phyloP scores from a whole-genome alignment of 2,888 invertebrate genomes.

The Perithous albicinctus region DNA sequence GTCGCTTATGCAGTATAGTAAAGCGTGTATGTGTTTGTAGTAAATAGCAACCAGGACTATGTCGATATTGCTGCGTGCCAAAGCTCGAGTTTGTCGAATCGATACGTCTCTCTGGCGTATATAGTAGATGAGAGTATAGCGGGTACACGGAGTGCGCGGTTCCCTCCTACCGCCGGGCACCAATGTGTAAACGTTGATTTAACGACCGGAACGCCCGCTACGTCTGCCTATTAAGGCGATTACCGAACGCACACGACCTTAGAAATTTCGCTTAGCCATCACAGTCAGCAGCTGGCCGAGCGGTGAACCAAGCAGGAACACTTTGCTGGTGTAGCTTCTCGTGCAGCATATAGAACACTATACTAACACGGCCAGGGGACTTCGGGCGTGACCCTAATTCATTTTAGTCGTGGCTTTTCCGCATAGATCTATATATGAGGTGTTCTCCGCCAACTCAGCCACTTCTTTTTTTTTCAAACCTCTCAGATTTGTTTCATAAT shows the following conservation, averaged over 20 bases:
- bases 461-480: too few species aligned
- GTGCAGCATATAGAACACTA: constrained; percentile 35
- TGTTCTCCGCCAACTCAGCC: too few species aligned
- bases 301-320: constrained; percentile 49
- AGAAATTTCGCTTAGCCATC: constrained; percentile 65
- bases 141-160: constrained; percentile 6
- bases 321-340: constrained; percentile 55
- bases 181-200: constrained; percentile 66
- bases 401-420: constrained; percentile 58
- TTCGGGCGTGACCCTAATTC: constrained; percentile 64
- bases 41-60: constrained; percentile 9
- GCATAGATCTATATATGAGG: constrained; percentile 16
- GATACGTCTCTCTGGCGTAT: constrained; percentile 33
- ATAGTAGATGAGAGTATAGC: not conserved
- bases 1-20: not conserved
- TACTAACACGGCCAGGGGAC: constrained; percentile 3
- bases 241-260: constrained; percentile 63
- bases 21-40: not conserved
- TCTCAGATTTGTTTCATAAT: too few species aligned
- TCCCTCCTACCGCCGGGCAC: constrained; percentile 47
- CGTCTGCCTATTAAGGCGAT: constrained; percentile 66
- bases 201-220: constrained; percentile 64
- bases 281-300: constrained; percentile 34
- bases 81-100: constrained; percentile 29
- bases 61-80: constrained; percentile 35